Evolutionary conservation across 2,888 invertebrate genomes (phyloP).

Genomic region (Eubasilissa splendida): DNA sequence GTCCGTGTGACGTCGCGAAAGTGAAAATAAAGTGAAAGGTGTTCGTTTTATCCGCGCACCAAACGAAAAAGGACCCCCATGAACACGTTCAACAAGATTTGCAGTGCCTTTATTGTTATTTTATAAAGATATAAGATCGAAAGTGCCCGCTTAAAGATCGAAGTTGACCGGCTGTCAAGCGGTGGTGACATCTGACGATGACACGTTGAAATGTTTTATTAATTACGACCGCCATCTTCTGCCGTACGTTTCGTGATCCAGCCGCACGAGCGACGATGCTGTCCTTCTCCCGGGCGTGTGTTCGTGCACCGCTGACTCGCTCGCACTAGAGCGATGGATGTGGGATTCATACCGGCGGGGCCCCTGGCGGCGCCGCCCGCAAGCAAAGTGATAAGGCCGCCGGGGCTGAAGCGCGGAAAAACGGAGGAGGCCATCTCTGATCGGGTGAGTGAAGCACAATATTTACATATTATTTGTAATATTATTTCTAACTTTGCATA

Average conservation of each 20-base stretch:
- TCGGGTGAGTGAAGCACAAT: slow-evolving; percentile 78
- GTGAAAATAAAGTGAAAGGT: slow-evolving; percentile 19
- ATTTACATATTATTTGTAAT: neutral
- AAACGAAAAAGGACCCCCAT: too few relatives aligned
- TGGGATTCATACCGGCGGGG: slow-evolving; percentile 69
- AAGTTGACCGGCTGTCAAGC: too few relatives aligned
- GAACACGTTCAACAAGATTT: too few relatives aligned
- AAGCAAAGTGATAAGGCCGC: slow-evolving; percentile 82
- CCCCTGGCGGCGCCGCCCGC: slow-evolving; percentile 65
- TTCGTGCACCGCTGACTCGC: slow-evolving; percentile 21
- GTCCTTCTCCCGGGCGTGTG: slow-evolving; percentile 25
- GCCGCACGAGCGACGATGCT: neutral
- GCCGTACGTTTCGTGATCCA: too few relatives aligned
- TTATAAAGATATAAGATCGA: too few relatives aligned
- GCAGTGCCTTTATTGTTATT: too few relatives aligned
- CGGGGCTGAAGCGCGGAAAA: slow-evolving; percentile 84
- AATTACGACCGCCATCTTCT: too few relatives aligned
- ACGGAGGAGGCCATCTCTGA: slow-evolving; percentile 83
- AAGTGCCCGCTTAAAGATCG: too few relatives aligned
- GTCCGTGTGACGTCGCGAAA: slow-evolving; percentile 10
- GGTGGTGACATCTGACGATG: too few relatives aligned
- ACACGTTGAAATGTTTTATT: too few relatives aligned
- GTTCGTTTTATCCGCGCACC: neutral
- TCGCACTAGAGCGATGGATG: slow-evolving; percentile 65
- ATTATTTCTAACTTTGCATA: too few relatives aligned